Conservation (phyloP, 2,888 invertebrate genomes). For the Thumatha senex region DNA sequence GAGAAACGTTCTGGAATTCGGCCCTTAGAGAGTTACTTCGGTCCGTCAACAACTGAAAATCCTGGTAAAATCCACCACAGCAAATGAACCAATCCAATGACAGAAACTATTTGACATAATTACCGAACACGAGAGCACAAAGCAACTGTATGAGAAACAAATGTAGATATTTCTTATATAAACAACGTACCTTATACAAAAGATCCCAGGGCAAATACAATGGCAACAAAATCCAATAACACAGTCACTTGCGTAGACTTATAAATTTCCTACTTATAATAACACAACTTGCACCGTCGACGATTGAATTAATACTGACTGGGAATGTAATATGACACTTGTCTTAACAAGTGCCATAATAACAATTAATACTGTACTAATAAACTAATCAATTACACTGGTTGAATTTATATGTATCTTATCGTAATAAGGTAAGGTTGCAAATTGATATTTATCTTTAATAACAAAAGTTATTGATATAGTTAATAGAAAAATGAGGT, state of each 20-base stretch:
- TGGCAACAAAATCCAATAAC: conserved; percentile 28
- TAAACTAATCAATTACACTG: conserved; percentile 14
- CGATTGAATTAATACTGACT: conserved; percentile 39
- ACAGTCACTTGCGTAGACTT: conserved; percentile 14
- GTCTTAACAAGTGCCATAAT: conserved; percentile 18
- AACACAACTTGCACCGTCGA: conserved; percentile 24
- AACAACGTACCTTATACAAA: conserved; percentile 27
- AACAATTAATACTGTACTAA: conserved; percentile 16
- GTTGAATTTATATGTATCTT: conserved; percentile 11
- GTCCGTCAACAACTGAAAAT: no score
- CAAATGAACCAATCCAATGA: neutral
- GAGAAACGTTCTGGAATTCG: no score
- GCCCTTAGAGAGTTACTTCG: no score
- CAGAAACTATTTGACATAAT: neutral
- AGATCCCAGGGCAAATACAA: conserved; percentile 30
- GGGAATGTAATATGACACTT: conserved; percentile 7
- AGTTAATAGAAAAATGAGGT: neutral
- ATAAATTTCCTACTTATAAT: neutral
- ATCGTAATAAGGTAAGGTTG: neutral
- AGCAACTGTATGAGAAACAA: neutral
- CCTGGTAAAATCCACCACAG: neutral
- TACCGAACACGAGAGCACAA: neutral
- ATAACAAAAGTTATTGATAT: conserved; percentile 15
- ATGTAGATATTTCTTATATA: conserved; percentile 3
- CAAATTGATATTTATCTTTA: neutral